Evolutionary conservation across 2,888 invertebrate genomes (phyloP).

Genomic region (Hoplodrina ambigua): DNA sequence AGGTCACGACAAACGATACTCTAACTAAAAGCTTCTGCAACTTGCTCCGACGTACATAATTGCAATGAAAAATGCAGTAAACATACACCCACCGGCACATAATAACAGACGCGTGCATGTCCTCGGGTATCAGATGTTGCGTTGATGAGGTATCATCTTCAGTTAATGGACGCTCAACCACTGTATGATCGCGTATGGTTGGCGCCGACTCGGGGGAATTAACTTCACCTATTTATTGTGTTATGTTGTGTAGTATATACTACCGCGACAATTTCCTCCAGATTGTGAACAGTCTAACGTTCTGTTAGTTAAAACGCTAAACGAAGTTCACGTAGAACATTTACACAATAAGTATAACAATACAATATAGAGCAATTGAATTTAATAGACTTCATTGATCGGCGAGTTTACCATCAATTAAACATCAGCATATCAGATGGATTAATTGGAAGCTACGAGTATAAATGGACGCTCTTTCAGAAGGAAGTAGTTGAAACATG

Average conservation of each 20-base stretch:
- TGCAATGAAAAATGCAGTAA: slow-evolving; percentile 11
- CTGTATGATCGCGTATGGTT: slow-evolving; percentile 15
- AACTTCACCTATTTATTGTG: background rate
- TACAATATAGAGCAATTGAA: slow-evolving; percentile 41
- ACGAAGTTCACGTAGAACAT: background rate
- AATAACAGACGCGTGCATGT: background rate
- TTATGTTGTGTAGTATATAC: background rate
- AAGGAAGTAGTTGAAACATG: slow-evolving; percentile 8
- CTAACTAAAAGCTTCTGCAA: background rate
- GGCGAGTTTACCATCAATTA: slow-evolving; percentile 39
- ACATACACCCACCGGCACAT: background rate
- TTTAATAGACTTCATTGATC: slow-evolving; percentile 27
- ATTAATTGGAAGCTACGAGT: slow-evolving; percentile 58
- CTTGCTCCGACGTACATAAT: background rate
- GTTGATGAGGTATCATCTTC: slow-evolving; percentile 45
- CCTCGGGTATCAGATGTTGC: slow-evolving; percentile 42
- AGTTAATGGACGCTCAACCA: background rate
- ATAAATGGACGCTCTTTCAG: slow-evolving; percentile 44
- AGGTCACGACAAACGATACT: background rate
- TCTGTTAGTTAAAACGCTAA: background rate
- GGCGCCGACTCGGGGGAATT: slow-evolving; percentile 9
- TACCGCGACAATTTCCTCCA: background rate
- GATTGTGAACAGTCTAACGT: background rate
- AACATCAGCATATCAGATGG: slow-evolving; percentile 38
- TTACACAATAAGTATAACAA: slow-evolving; percentile 3